These are phyloP conservation scores for Pachyramphus minor DNA, from an alignment of 2,113 vertebrate species.

Conservation along the genomic window DNA sequence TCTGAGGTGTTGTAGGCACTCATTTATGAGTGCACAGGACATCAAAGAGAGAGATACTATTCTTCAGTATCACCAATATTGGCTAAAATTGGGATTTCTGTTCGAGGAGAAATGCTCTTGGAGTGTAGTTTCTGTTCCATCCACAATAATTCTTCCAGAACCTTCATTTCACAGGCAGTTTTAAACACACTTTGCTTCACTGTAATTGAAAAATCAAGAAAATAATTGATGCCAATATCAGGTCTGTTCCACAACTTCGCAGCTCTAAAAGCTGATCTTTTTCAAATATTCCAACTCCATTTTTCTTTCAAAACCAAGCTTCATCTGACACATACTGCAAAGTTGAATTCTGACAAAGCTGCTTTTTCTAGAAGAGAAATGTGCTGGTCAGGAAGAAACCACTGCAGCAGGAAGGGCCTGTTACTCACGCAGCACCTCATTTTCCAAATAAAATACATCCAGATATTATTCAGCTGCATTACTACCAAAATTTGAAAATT, in stretches of 20 bases:
- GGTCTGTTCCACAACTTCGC: neutral
- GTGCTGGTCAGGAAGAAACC: neutral
- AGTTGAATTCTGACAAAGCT: neutral
- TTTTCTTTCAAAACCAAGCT: neutral
- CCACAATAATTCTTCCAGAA: neutral
- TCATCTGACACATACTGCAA: neutral
- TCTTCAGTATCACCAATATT: neutral
- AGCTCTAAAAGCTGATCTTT: neutral
- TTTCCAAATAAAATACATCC: neutral
- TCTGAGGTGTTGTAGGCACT: neutral
- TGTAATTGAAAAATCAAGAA: neutral
- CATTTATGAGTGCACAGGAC: neutral
- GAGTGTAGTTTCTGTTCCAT: neutral
- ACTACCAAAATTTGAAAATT: neutral
- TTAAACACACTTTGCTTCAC: neutral
- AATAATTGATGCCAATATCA: neutral
- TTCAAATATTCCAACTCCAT: neutral
- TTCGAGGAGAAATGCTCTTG: neutral
- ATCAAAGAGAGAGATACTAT: neutral
- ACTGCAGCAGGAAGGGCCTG: neutral
- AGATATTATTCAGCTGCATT: neutral
- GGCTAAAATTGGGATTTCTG: neutral
- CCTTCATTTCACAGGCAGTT: neutral
- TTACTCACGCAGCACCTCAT: rapidly evolving
- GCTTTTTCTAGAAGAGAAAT: neutral